These are phyloP conservation scores for Musca domestica DNA, from an alignment of 1,140 invertebrate genomes.

Conservation along the genomic window DNA sequence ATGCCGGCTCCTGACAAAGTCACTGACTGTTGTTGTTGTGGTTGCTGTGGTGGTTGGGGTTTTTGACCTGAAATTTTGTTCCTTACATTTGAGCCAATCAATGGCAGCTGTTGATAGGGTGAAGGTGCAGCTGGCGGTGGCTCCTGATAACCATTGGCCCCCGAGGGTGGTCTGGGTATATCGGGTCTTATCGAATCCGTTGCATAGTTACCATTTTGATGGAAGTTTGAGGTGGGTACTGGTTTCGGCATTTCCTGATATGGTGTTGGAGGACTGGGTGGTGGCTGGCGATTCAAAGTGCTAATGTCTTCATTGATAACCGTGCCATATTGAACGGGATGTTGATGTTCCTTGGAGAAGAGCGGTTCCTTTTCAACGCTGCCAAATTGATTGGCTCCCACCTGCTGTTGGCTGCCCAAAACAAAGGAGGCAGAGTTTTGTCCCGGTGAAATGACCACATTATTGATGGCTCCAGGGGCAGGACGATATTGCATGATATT, in stretches of 20 bases:
- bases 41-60: slow-evolving; percentile 11
- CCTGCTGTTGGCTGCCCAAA: slow-evolving; percentile 62
- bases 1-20: neutral
- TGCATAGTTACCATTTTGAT: slow-evolving; percentile 33
- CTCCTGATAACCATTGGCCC: slow-evolving; percentile 29
- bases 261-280: slow-evolving; percentile 7
- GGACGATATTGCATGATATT: slow-evolving; percentile 51
- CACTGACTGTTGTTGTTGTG: neutral
- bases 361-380: slow-evolving; percentile 36
- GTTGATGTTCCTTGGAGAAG: slow-evolving; percentile 37
- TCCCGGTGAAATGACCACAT: slow-evolving; percentile 63
- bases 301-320: slow-evolving; percentile 49
- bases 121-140: slow-evolving; percentile 42
- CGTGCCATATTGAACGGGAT: slow-evolving; percentile 46
- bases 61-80: neutral
- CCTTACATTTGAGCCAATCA: slow-evolving; percentile 38
- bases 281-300: slow-evolving; percentile 35
- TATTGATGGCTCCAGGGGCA: slow-evolving; percentile 60
- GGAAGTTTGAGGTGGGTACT: slow-evolving; percentile 36
- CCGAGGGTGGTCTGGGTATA: slow-evolving; percentile 11
- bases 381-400: slow-evolving; percentile 42
- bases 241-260: slow-evolving; percentile 35
- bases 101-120: slow-evolving; percentile 43
- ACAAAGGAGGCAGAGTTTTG: slow-evolving; percentile 66
- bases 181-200: slow-evolving; percentile 14